These are phyloP conservation scores for Microtus montanus DNA, from an alignment of 2,113 vertebrate species.

Conservation along the genomic window DNA sequence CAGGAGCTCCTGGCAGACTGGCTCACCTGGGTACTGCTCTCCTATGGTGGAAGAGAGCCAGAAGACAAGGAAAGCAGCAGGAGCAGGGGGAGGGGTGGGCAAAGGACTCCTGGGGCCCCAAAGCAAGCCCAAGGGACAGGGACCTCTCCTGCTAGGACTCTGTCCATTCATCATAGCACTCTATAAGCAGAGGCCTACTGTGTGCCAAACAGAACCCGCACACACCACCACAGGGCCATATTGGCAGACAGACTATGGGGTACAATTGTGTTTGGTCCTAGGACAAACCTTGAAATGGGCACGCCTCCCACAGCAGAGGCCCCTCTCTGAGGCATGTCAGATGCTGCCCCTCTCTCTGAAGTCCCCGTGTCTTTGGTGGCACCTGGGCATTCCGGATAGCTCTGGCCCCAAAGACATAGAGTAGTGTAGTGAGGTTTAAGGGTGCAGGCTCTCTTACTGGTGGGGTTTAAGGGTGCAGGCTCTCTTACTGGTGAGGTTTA, in stretches of 20 bases:
- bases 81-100: neutral
- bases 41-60: neutral
- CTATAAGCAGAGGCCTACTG: rapidly evolving
- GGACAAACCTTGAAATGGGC: neutral
- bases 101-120: neutral
- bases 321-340: neutral
- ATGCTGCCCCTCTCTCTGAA: neutral
- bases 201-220: neutral
- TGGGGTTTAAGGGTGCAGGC: neutral
- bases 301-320: neutral
- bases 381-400: neutral
- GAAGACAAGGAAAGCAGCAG: neutral
- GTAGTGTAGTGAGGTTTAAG: neutral
- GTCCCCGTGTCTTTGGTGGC: neutral
- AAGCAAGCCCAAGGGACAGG: neutral
- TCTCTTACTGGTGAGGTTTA: neutral
- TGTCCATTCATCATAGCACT: neutral
- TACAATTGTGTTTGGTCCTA: neutral
- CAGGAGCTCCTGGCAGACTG: slow-evolving; percentile 13
- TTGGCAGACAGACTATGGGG: neutral
- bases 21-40: neutral
- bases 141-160: neutral
- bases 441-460: too few relatives aligned
- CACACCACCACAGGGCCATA: neutral
- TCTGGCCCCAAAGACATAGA: neutral